phyloP scores from a whole-genome alignment of 1,140 invertebrate genomes.

The Neocloeon triangulifer region DNA sequence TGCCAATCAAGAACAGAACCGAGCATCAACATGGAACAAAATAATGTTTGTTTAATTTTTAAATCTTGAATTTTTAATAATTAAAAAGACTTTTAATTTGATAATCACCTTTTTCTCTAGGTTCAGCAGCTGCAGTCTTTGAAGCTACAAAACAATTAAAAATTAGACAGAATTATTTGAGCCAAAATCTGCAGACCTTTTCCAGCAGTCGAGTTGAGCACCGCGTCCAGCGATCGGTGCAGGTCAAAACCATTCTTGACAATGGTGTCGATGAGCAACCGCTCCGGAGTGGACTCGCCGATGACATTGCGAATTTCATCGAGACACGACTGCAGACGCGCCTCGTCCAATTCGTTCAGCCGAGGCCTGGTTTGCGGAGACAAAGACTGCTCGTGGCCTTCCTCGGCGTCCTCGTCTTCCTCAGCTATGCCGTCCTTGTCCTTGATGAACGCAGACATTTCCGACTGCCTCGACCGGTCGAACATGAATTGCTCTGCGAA shows the following conservation, averaged over 20 bases:
- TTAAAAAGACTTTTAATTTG: conserved; percentile 9
- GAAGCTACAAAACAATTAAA: no score
- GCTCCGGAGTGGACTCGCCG: conserved; percentile 48
- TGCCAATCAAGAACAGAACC: conserved; percentile 5
- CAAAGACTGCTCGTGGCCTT: conserved; percentile 16
- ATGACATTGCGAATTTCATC: conserved; percentile 60
- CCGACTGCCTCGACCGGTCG: conserved; percentile 42
- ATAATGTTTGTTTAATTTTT: conserved; percentile 12
- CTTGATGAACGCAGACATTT: conserved; percentile 44
- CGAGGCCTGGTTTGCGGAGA: conserved; percentile 15
- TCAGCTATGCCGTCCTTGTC: conserved; percentile 54
- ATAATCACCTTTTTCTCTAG: conserved; percentile 14
- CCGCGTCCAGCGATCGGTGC: conserved; percentile 41
- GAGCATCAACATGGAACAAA: conserved; percentile 19
- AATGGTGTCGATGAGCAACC: conserved; percentile 36
- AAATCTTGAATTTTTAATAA: conserved; percentile 8
- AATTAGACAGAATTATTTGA: no score
- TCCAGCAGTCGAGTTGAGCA: conserved; percentile 26
- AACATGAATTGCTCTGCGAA: conserved; percentile 53
- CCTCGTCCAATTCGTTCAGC: conserved; percentile 39
- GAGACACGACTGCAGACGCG: conserved; percentile 56
- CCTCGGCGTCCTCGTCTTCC: conserved; percentile 30
- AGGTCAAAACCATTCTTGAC: conserved; percentile 45
- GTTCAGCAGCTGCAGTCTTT: no score
- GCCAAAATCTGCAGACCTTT: no score